phyloP scores from a whole-genome alignment of 1,140 invertebrate genomes.

The Platyscapa corneri region DNA sequence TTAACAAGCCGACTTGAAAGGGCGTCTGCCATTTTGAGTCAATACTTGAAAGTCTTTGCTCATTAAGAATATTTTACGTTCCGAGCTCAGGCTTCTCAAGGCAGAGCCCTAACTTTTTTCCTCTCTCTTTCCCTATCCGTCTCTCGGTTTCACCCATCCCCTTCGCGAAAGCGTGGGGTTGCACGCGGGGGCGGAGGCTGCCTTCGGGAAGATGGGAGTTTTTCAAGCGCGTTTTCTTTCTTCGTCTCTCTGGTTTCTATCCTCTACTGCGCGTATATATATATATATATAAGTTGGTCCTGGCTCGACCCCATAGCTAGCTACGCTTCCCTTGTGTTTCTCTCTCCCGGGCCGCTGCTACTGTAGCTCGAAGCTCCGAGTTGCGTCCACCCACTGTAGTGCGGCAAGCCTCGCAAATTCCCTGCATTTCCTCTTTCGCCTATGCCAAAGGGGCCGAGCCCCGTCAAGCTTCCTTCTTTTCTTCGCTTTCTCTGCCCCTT shows the following conservation, averaged over 20 bases:
- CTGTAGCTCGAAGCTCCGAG: not conserved
- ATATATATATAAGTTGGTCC: not conserved
- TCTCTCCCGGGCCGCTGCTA: constrained; percentile 1
- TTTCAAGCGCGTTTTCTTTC: constrained; percentile 61
- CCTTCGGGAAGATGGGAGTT: constrained; percentile 65
- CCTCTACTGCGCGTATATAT: constrained; percentile 50
- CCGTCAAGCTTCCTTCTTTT: constrained; percentile 8
- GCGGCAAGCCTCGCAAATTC: constrained; percentile 36
- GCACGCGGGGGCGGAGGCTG: constrained; percentile 46
- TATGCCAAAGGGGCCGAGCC: constrained; percentile 21
- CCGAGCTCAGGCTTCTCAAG: constrained; percentile 43
- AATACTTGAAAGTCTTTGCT: constrained; percentile 74
- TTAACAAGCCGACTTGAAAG: constrained; percentile 74
- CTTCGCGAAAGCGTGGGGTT: constrained; percentile 6
- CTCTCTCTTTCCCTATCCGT: constrained; percentile 46
- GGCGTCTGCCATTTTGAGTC: constrained; percentile 72
- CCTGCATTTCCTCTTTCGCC: constrained; percentile 21
- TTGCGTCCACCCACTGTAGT: constrained; percentile 40
- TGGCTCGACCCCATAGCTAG: constrained; percentile 10
- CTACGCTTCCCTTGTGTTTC: constrained; percentile 19
- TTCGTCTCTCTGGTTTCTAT: constrained; percentile 44
- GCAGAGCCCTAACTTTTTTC: constrained; percentile 51
- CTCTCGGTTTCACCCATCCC: constrained; percentile 46
- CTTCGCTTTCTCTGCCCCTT: constrained; percentile 3
- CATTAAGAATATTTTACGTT: constrained; percentile 74